Evolutionary conservation across 2,797 vertebrate genomes (phyloP).

Genomic region (Gymnothorax reevesii): DNA sequence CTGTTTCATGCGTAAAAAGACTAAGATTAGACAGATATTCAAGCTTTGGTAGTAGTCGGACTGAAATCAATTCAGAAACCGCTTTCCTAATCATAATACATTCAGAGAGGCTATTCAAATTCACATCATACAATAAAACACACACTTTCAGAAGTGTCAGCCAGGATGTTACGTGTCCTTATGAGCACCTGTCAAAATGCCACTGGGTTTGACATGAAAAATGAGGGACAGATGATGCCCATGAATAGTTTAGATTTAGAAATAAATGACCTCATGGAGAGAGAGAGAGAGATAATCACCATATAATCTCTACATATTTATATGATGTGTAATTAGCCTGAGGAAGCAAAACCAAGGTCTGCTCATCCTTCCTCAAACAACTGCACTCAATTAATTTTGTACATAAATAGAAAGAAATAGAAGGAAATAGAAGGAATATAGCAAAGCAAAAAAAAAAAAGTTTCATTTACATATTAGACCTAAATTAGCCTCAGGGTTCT

Average conservation of each 20-base stretch:
- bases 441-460: not conserved
- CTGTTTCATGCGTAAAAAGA: not conserved
- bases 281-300: constrained; percentile 21
- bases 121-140: not conserved
- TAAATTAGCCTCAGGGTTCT: constrained; percentile 27
- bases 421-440: constrained; percentile 14
- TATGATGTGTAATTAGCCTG: constrained; percentile 22
- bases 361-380: constrained; percentile 25
- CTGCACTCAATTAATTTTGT: constrained; percentile 22
- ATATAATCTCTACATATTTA: constrained; percentile 22
- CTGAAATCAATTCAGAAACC: not conserved
- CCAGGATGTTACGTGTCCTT: not conserved
- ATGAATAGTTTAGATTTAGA: not conserved
- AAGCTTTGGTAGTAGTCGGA: not conserved
- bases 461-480: constrained; percentile 28
- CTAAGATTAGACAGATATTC: not conserved
- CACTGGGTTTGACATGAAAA: not conserved
- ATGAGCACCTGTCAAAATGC: not conserved
- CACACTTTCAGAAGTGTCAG: not conserved
- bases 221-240: not conserved
- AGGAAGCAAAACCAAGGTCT: constrained; percentile 4
- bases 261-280: constrained; percentile 10
- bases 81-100: not conserved
- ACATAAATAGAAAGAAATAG: constrained; percentile 22
- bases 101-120: not conserved